Evolutionary conservation across 1,140 invertebrate species (phyloP), one percentile per base, ranked within the genome.

Genomic region (Pectinophora gossypiella): DNA sequence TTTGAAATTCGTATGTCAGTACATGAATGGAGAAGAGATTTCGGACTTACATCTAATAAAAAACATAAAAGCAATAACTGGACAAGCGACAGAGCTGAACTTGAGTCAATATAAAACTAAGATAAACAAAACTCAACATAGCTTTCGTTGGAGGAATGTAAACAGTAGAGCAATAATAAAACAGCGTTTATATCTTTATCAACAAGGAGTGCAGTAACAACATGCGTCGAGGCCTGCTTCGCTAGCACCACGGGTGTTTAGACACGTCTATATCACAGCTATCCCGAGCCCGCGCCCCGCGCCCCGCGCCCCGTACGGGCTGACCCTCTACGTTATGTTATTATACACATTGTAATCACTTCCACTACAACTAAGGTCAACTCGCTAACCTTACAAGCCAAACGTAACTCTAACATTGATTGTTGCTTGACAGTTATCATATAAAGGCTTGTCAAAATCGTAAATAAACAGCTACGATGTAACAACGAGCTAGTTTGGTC

Each of bases 71-170:
- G 70, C 76, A 63, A 76, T 62, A 76, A 76, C 72, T 67, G 77
- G 67, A 72, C 71, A 73, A 78, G 72, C 74, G 72, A 76, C 61
- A 70, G 68, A 68, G 67, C 61, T 63, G 63, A 70, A 76, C 68
- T 72, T 63, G 71, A 68, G 69, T 77, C 70, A 61, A 64, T 62
- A 64, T 77, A 78, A n/a, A 85, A 82, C 76, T 82, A 80, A 78
- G 51, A 66, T 76, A 76, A 85, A 79, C 76, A 83, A 83, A 81
- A 85, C 67, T 74, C 82, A 82, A 85, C 82, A 80, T 80, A 84
- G 78, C 72, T 73, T 76, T 79, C 68, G 68, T 73, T 77, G 74
- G 68, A 77, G 83, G 83, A 86, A 86, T 86, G 83, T 86, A 79
- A 85, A 85, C 73, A 83, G 74, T 76, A 74, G 72, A 81, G 72